Base-by-base conservation (phyloP, 2,888 invertebrate genomes). In the Nezara viridula region DNA sequence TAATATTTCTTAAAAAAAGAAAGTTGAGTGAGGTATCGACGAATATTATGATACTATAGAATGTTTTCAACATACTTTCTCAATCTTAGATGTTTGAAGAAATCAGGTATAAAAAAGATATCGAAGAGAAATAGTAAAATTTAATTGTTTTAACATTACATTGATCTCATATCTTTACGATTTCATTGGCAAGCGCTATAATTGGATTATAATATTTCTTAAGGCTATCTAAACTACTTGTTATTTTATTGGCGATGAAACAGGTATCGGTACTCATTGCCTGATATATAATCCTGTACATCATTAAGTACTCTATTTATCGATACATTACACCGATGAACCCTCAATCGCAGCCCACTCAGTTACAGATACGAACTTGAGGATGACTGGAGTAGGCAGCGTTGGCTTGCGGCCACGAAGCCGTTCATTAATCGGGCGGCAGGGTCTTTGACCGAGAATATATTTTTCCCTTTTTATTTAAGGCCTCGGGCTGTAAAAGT, bases 381-480 rank as follows among this genome's bases (percentile, higher is more conserved):
- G 27, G 27, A 27, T 3, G 60, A 0, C 66, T 73, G 66, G 66
- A 73, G 66, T 9, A 37, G 16, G 32, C 32, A 37, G 19, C 21
- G 0, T 73, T 73, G 66, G 66, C 66, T 19, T 1, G 32, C 19
- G 32, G 66, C 66, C 66, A 73, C 19, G 19, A 37, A 73, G 66
- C 6, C 66, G 66, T 73, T 81, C 81, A 81, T 81, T 81, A 81
- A 81, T 81, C 81, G 81, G n/a, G 0, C 24, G 81, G n/a, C 81
- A 21, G 81, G 81, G 81, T 81, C 81, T 81, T 81, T 81, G 81
- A 81, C 81, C 81, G 81, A 40, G n/a, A 44, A 81, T 47, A 81
- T 81, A 81, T 81, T 81, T 81, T 81, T 81, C 81, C 81, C 81
- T 81, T 81, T 81, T 81, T 81, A 81, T 81, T 81, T 81, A 81